Conservation (phyloP, 2,888 invertebrate species). For the Drosophila emarginata region DNA sequence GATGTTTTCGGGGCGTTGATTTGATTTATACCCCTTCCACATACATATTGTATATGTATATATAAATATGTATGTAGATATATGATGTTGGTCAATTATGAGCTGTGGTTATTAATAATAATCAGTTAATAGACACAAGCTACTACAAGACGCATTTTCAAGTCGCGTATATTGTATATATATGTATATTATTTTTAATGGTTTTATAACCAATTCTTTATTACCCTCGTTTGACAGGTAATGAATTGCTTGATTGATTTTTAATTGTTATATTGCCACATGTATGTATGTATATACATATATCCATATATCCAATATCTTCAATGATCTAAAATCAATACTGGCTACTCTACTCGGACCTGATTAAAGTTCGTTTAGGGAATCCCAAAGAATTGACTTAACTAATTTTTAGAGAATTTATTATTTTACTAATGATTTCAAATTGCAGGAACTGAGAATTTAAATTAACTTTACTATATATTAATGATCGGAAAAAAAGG, state of each 20-base stretch:
- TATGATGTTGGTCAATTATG: constrained; percentile 13
- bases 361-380: neutral
- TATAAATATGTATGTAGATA: neutral
- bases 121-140: constrained; percentile 23
- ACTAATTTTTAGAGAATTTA: neutral
- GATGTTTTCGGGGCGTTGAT: constrained; percentile 13
- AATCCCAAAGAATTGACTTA: neutral
- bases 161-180: too few relatives aligned
- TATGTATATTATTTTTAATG: constrained; percentile 25
- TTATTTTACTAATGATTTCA: neutral
- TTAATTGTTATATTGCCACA: constrained; percentile 17
- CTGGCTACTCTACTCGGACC: neutral
- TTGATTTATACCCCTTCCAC: constrained; percentile 6
- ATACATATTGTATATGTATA: neutral
- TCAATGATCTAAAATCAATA: neutral
- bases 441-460: neutral
- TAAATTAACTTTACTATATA: neutral
- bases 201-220: constrained; percentile 35
- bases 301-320: neutral
- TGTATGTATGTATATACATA: neutral
- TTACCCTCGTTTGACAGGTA: constrained; percentile 26
- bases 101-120: constrained; percentile 31
- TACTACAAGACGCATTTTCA: neutral
- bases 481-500: too few relatives aligned
- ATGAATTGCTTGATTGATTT: constrained; percentile 22